phyloP scores from a whole-genome alignment of 2,888 invertebrate genomes.

The Meta bourneti region DNA sequence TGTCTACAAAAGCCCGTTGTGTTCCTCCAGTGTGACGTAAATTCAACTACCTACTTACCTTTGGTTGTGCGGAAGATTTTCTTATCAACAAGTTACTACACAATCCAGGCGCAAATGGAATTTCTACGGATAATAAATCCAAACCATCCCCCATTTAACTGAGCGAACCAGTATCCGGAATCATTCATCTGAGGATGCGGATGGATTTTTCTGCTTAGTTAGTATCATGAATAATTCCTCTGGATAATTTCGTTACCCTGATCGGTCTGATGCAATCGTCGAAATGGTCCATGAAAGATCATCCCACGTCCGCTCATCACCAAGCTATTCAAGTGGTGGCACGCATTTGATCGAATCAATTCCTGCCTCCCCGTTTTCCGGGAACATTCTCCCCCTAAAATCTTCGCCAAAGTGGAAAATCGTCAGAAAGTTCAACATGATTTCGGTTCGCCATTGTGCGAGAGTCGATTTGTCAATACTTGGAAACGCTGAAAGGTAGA shows the following conservation, averaged over 20 bases:
- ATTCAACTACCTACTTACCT: no score
- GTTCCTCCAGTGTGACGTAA: no score
- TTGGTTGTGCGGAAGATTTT: neutral
- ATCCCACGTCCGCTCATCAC: no score
- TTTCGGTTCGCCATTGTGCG: neutral
- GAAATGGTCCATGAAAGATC: neutral
- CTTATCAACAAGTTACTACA: neutral
- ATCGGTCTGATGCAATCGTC: neutral
- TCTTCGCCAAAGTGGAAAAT: neutral
- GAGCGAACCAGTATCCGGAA: no score
- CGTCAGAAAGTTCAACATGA: neutral
- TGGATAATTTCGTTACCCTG: neutral
- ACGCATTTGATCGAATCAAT: neutral
- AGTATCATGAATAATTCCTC: neutral
- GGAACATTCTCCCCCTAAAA: neutral
- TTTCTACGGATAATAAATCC: neutral
- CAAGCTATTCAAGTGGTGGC: neutral
- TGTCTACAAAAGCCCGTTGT: no score
- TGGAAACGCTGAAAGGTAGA: neutral
- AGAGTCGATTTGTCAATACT: constrained; percentile 1
- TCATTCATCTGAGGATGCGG: neutral
- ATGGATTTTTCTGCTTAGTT: neutral
- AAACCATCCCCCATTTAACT: neutral
- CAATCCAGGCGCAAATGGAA: neutral
- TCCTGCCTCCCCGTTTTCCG: no score